These are phyloP conservation scores for Campoletis raptor DNA, from an alignment of 2,888 invertebrate genomes.

Conservation along the genomic window DNA sequence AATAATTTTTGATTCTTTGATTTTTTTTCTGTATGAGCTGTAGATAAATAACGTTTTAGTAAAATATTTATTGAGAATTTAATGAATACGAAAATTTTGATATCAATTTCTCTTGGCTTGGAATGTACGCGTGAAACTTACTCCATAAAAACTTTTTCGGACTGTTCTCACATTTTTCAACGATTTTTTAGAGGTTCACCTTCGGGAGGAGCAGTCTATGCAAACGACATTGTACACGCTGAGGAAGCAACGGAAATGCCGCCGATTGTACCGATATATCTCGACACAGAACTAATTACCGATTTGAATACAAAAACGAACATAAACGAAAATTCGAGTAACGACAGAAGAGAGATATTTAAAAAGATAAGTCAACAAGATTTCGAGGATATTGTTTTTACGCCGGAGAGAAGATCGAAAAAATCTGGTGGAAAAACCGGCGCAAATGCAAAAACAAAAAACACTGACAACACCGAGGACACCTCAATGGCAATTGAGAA, in stretches of 20 bases:
- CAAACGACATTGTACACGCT: conserved; percentile 86
- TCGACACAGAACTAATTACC: conserved; percentile 75
- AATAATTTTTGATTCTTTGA: not conserved
- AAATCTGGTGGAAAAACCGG: conserved; percentile 62
- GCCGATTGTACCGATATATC: conserved; percentile 84
- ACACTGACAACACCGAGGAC: conserved; percentile 59
- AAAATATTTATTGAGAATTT: not conserved
- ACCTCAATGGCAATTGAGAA: conserved; percentile 46
- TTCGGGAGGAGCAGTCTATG: conserved; percentile 82
- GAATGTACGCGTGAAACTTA: not conserved
- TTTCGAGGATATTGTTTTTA: conserved; percentile 89
- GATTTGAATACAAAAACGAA: conserved; percentile 69
- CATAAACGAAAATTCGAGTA: conserved; percentile 80
- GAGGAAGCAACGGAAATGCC: conserved; percentile 92
- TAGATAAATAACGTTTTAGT: not conserved
- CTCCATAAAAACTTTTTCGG: not conserved
- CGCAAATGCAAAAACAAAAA: not conserved
- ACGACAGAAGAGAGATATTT: conserved; percentile 88
- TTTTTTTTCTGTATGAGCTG: not conserved
- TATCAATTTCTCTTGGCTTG: too few relatives aligned
- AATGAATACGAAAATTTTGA: too few relatives aligned
- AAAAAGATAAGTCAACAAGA: conserved; percentile 91
- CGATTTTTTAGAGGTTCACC: conserved; percentile 73
- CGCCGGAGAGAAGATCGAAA: conserved; percentile 86
- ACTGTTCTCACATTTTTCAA: not conserved